Evolutionary conservation across 2,888 invertebrate species (phyloP).

Genomic region (Platycnemis pennipes): DNA sequence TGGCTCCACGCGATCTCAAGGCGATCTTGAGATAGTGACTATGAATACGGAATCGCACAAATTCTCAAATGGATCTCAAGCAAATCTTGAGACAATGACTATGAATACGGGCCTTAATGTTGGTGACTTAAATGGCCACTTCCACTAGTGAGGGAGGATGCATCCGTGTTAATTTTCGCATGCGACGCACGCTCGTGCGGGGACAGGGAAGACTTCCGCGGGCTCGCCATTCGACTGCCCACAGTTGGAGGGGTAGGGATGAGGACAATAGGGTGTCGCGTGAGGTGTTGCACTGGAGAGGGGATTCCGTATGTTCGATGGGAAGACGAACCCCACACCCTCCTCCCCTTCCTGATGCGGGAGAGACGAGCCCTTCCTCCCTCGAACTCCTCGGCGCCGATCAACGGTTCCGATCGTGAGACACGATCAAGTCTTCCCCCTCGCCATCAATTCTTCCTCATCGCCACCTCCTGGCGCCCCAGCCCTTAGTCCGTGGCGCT

Average conservation of each 20-base stretch:
- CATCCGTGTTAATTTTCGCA: background rate
- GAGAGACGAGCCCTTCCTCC: background rate
- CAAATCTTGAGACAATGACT: no score
- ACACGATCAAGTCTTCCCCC: no score
- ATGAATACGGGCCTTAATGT: no score
- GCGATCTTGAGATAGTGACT: no score
- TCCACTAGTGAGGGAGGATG: background rate
- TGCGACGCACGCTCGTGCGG: background rate
- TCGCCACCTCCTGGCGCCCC: no score
- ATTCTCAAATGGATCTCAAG: no score
- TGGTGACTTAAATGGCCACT: background rate
- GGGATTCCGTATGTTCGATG: background rate
- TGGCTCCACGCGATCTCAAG: no score
- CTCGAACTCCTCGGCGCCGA: background rate
- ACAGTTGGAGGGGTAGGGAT: background rate
- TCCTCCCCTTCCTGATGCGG: background rate
- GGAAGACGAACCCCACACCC: background rate
- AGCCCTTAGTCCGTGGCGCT: no score
- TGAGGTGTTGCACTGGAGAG: background rate
- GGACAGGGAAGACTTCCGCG: conserved; percentile 24
- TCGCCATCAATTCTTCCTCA: no score
- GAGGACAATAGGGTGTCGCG: background rate
- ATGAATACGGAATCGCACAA: no score
- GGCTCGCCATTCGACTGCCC: background rate
- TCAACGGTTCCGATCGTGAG: background rate